Conservation (phyloP, 1,140 invertebrate genomes). For the Euborellia annulipes region DNA sequence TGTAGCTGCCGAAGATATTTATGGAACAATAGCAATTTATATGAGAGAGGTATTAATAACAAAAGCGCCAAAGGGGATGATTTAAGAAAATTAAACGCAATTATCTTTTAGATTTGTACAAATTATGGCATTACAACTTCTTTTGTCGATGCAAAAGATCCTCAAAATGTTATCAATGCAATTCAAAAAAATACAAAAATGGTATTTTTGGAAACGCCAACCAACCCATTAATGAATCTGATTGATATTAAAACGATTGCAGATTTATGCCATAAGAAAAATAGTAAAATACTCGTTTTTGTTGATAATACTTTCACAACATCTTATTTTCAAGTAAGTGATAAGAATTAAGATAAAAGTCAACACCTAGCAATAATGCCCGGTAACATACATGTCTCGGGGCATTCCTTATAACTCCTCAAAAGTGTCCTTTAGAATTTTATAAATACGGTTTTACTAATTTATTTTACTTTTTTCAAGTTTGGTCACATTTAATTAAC, state of each 20-base stretch:
- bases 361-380: too few relatives aligned
- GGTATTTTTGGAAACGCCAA: conserved; percentile 93
- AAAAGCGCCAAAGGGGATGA: too few relatives aligned
- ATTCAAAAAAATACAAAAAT: conserved; percentile 80
- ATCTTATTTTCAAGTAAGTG: conserved; percentile 66
- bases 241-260: conserved; percentile 69
- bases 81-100: too few relatives aligned
- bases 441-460: background rate
- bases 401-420: too few relatives aligned
- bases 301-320: conserved; percentile 97
- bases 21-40: conserved; percentile 43
- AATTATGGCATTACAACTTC: conserved; percentile 53
- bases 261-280: conserved; percentile 38
- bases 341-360: too few relatives aligned
- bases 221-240: conserved; percentile 87
- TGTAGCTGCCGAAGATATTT: conserved; percentile 81
- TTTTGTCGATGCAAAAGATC: conserved; percentile 64
- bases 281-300: conserved; percentile 59
- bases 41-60: too few relatives aligned
- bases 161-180: conserved; percentile 45
- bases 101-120: conserved; percentile 19
- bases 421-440: background rate
- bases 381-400: too few relatives aligned
- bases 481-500: conserved; percentile 5
- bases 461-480: background rate